Base-by-base conservation (phyloP, 92 coral and sea anemone genomes). In the Heliopora coerulea region DNA sequence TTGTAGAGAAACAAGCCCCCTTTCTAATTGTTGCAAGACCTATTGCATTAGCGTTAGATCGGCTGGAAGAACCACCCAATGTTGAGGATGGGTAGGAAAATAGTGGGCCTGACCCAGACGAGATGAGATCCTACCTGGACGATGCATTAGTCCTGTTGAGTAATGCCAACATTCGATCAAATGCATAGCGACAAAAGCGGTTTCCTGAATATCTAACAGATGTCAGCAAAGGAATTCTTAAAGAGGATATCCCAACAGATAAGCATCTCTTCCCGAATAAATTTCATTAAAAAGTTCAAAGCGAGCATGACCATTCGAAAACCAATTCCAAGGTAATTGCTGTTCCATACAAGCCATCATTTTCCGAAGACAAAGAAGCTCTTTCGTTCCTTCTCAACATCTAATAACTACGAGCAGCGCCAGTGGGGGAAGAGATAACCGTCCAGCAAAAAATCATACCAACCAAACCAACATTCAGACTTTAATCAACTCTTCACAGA, bases 101-200 rank as follows among this genome's bases (percentile, higher is more conserved):
- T 0, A 73, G 48, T 25, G 87, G 74, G 21, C 57, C 78, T 44
- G 88, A 85, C 59, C 89, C 83, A 21, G 83, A 80, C 8, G 78
- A 52, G 9, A 68, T 80, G 31, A 60, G 77, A 41, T 82, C 46
- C 49, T 49, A 69, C 46, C 62, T 85, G n/a, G 82, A 86, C 37
- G 86, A 82, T 72, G 84, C 84, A 57, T 79, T 82, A n/a, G 89
- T 86, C 62, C 52, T 77, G 2, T 62, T 86, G 49, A 82, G 79
- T 6, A 86, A 82, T 67, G 90, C 81, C 30, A 78, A 82, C 57
- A 68, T 79, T 49, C 56, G 75, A 62, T 82, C 82, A 3, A 74
- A 86, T 60, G 79, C 81, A 1, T 86, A 87, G 90, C 75, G 86
- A 66, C 86, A 86, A 52, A 80, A 80, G 50, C 84, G 82, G 18